A percentile compares a stretch with the other conserved stretches of the same genome.
Evolutionary conservation across 2,888 invertebrate species (phyloP).

Genomic region (Pelosia muscerda): DNA sequence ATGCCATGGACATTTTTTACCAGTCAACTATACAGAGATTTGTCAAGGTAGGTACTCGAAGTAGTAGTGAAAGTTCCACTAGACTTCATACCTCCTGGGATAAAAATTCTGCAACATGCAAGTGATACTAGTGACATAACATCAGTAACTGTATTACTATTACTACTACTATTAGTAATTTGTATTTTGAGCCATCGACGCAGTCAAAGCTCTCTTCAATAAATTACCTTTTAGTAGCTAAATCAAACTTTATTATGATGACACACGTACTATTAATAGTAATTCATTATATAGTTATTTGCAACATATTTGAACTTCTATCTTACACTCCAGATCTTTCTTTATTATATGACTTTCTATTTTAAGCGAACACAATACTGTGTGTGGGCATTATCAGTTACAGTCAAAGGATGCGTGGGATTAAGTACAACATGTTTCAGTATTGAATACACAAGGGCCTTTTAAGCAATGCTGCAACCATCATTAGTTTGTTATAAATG

Average conservation of each 20-base stretch:
- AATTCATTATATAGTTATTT: background rate
- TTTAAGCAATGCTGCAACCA: background rate
- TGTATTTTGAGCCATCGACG: background rate
- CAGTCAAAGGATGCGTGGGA: conserved; percentile 18
- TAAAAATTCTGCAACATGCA: background rate
- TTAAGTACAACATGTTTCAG: conserved; percentile 5
- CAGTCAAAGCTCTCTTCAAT: background rate
- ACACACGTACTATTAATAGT: too few species aligned
- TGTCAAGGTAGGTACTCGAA: too few species aligned
- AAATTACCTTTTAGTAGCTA: background rate
- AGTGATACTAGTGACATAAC: background rate
- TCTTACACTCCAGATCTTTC: background rate
- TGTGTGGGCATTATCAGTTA: conserved; percentile 12
- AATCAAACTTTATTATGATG: background rate
- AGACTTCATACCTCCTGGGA: background rate
- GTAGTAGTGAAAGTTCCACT: too few species aligned
- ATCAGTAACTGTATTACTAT: background rate
- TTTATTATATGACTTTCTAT: conserved; percentile 13
- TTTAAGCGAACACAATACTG: conserved; percentile 5
- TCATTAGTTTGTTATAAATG: background rate
- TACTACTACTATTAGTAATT: background rate
- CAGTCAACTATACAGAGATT: too few species aligned
- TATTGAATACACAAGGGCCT: conserved; percentile 1
- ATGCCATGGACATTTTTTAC: too few species aligned
- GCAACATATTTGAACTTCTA: background rate